These are phyloP conservation scores for Episyrphus balteatus DNA, from an alignment of 1,140 invertebrate genomes.

Conservation along the genomic window DNA sequence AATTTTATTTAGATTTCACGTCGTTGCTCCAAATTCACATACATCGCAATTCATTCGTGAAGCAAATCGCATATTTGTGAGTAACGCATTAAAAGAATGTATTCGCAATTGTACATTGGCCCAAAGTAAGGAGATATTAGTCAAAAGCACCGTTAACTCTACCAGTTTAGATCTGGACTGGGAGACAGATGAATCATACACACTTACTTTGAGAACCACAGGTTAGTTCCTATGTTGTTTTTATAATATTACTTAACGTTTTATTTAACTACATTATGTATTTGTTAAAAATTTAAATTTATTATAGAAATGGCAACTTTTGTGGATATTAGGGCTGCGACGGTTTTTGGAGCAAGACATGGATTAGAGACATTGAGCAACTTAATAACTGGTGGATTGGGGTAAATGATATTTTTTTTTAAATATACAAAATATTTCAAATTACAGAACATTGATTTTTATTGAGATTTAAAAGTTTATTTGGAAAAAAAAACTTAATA, in stretches of 20 bases:
- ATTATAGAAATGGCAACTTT: conserved; percentile 22
- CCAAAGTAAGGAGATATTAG: conserved; percentile 40
- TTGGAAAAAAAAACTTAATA: too few relatives aligned
- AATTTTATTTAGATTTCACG: conserved; percentile 39
- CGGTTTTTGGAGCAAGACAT: conserved; percentile 64
- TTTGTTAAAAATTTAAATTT: conserved; percentile 30
- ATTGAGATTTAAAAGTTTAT: not conserved
- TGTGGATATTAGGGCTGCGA: conserved; percentile 50
- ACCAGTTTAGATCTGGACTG: conserved; percentile 43
- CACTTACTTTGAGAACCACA: conserved; percentile 44
- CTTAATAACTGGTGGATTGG: conserved; percentile 41
- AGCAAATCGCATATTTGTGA: conserved; percentile 42
- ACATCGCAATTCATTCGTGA: conserved; percentile 40
- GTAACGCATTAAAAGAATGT: conserved; percentile 46
- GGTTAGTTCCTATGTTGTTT: conserved; percentile 32
- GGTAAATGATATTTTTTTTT: conserved; percentile 3
- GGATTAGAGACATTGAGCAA: conserved; percentile 66
- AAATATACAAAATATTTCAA: not conserved
- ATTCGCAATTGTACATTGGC: conserved; percentile 40
- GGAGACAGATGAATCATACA: conserved; percentile 54
- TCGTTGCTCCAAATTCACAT: conserved; percentile 37
- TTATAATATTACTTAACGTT: too few relatives aligned
- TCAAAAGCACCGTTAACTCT: conserved; percentile 41
- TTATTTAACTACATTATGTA: too few relatives aligned
- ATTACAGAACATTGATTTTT: not conserved